Percentiles rank a stretch among this genome's conserved stretches.
These are phyloP conservation scores for Numenius arquata DNA, from an alignment of 2,113 vertebrate genomes.

Conservation along the genomic window DNA sequence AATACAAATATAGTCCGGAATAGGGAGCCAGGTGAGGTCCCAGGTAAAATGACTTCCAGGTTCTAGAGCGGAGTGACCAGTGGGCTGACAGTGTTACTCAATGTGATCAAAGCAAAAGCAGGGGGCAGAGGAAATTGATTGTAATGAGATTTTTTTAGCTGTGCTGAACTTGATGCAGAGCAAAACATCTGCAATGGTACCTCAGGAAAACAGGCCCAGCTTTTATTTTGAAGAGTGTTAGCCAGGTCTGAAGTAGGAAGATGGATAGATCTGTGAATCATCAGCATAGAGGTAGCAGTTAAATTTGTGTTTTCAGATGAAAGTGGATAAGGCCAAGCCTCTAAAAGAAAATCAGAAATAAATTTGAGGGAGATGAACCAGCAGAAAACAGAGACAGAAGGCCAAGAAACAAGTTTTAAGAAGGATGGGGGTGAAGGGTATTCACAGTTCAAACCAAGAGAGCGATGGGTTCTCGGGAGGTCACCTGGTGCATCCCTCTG, in stretches of 20 bases:
- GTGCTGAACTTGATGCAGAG: not conserved
- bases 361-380: not conserved
- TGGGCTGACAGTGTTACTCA: not conserved
- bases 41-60: not conserved
- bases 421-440: not conserved
- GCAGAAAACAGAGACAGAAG: not conserved
- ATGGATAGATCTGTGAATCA: conserved; percentile 40
- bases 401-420: not conserved
- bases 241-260: not conserved
- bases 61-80: not conserved
- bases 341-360: conserved; percentile 17
- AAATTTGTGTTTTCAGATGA: conserved; percentile 24
- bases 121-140: not conserved
- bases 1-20: not conserved
- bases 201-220: not conserved
- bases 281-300: conserved; percentile 27
- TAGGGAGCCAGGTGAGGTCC: not conserved
- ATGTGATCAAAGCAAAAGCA: not conserved
- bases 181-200: conserved; percentile 4
- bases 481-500: not conserved
- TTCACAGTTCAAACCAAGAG: not conserved
- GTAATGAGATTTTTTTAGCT: not conserved
- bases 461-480: not conserved
- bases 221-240: conserved; percentile 42
- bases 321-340: conserved; percentile 36